Conservation (phyloP, 2,797 vertebrate genomes). For the Betta splendens region DNA sequence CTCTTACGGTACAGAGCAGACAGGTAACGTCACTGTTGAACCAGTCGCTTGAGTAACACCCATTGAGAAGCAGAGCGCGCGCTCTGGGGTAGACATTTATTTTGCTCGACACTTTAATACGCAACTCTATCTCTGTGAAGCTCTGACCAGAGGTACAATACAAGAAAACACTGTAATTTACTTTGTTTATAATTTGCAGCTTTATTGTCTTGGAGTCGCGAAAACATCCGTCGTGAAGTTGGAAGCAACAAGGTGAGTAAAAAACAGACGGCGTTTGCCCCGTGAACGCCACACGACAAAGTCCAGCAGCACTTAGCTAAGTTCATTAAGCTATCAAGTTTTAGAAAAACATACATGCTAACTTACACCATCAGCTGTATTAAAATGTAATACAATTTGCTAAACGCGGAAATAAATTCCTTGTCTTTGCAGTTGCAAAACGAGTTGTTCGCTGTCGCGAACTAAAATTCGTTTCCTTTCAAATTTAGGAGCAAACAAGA, state of each 20-base stretch:
- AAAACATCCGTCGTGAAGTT: slow-evolving; percentile 9
- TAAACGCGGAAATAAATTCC: neutral
- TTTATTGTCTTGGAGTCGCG: neutral
- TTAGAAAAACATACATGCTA: neutral
- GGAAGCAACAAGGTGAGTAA: slow-evolving; percentile 50
- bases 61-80: slow-evolving; percentile 8
- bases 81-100: neutral
- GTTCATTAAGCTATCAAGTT: neutral
- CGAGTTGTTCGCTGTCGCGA: slow-evolving; percentile 24
- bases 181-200: neutral
- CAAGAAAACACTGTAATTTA: fast-evolving
- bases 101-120: neutral
- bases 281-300: slow-evolving; percentile 2
- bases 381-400: neutral
- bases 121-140: too few relatives aligned
- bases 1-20: slow-evolving; percentile 40
- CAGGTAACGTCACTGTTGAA: slow-evolving; percentile 14
- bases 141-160: too few relatives aligned
- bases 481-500: slow-evolving; percentile 13
- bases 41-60: slow-evolving; percentile 38
- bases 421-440: neutral
- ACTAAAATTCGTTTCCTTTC: slow-evolving; percentile 20
- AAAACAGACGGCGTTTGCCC: neutral
- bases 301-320: neutral
- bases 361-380: fast-evolving